Base-by-base conservation (phyloP, 2,888 invertebrate species). In the Apamea monoglypha region DNA sequence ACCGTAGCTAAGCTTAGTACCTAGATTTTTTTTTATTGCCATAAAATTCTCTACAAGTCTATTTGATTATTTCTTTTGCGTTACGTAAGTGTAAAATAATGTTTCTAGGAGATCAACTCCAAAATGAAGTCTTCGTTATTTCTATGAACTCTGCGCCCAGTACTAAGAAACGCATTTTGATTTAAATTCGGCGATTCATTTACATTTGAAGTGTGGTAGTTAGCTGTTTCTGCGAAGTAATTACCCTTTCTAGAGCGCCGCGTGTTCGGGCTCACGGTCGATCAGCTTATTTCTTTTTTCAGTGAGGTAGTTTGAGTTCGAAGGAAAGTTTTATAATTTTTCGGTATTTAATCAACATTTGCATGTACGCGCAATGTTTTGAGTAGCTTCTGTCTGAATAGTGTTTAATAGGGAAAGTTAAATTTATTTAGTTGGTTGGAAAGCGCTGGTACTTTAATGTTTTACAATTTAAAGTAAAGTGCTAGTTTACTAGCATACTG, bases 201-300 rank as follows among this genome's bases (percentile, higher is more conserved):
- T 74, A 78, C 80, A 85, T 88, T 80, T 73, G 47, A 78, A 82
- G 78, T 59, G 63, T 53, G 40, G 66, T 70, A 77, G 82, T 78
- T 82, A 77, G 73, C 67, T 67, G 76, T 77, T 84, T 76, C 76
- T 74, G 47, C 47, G 53, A 80, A 78, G 76, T 80, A 72, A 80
- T 80, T 82, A 85, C 71, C 75, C 59, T 72, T 80, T 79, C 59
- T 76, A 47, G 32, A 72, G 72, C 21, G 59, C 40, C 53, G 61
- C 44, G 56, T 76, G 14, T 59, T 73, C 66, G 56, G 21, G 61
- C 67, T 50, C 40, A n/a, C 47, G 76, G 56, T 40, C 72, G 66
- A 81, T 77, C 21, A 36, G 64, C 72, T 66, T 63, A 63, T 16
- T 59, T 83, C n/a, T 78, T 53, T 70, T 69, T 86, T 79, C n/a